Evolutionary conservation across 23 tunicate species (phyloP), one percentile per base, ranked within the genome.

Genomic region (Trididemnum nubilum): DNA sequence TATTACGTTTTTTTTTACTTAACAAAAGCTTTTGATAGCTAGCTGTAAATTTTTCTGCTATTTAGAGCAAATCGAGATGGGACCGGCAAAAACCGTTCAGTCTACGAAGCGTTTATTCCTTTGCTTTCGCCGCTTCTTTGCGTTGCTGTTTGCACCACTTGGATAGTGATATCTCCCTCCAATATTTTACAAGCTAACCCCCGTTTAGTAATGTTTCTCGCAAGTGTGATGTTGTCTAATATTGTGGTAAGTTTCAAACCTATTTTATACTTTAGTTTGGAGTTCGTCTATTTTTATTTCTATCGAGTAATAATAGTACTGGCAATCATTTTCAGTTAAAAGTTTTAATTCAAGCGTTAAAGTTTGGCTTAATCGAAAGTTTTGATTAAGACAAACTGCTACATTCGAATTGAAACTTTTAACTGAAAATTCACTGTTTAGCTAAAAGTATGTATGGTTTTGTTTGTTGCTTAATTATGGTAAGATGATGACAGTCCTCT

Each of bases 161-260:
- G 97, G 97, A 38, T 70, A 51, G 29, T 52, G 28, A 19, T 84
- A 25, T 87, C 97, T 3, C 97, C 97, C 3, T 73, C 65, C 35
- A 37, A 83, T 39, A 81, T 96, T 67, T 24, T 91, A 44, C 35
- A 67, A 3, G 28, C 86, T 34, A 65, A 85, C 63, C 90, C 97
- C 9, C 52, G 99, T 26, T 71, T 96, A 39, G 61, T 92, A 9
- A 50, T 84, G 51, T 65, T 82, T 49, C 60, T 80, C 12, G 52
- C 81, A 21, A 71, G 94, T 12, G 88, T 87, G 24, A 71, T 91
- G 31, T 86, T 96, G 27, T 91, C 99, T 5, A 96, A 96, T 85
- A 91, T 96, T 28, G 78, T 77, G 81, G 99, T 91, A 51, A 79
- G 96, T 72, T 50, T 79, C 24, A 15, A 9, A 9, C 12, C 18